These are phyloP conservation scores for Holothuria scabra DNA, from an alignment of 53 echinoderm and acorn worm genomes.

Conservation along the genomic window DNA sequence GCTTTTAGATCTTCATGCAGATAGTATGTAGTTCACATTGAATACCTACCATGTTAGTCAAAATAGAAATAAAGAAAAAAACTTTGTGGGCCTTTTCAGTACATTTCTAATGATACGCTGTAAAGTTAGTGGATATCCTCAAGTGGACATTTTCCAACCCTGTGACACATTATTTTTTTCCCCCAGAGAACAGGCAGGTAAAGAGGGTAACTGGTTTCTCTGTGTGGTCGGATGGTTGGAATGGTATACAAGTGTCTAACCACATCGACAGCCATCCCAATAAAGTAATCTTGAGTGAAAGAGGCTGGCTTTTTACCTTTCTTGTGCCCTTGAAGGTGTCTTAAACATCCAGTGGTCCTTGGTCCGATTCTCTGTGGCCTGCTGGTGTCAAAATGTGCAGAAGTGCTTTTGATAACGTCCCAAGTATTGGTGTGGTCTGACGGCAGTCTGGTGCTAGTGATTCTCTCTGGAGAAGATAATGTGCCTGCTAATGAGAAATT, in stretches of 20 bases:
- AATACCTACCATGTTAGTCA: neutral
- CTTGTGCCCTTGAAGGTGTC: conserved; percentile 19
- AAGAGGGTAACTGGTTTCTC: conserved; percentile 44
- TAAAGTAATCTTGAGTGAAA: conserved; percentile 21
- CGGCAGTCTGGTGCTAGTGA: conserved; percentile 13
- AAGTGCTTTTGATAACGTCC: conserved; percentile 8
- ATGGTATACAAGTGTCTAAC: conserved; percentile 34
- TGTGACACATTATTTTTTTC: conserved; percentile 38
- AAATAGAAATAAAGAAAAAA: neutral
- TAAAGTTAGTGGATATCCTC: too few relatives aligned
- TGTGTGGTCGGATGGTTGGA: conserved; percentile 38
- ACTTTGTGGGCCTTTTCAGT: too few relatives aligned
- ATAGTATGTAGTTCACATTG: too few relatives aligned
- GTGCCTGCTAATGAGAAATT: neutral
- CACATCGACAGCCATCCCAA: conserved; percentile 9
- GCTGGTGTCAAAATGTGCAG: conserved; percentile 38
- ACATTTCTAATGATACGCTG: too few relatives aligned
- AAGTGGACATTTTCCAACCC: conserved; percentile 15
- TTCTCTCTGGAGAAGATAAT: conserved; percentile 31
- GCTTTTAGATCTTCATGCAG: too few relatives aligned
- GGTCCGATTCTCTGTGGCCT: conserved; percentile 16
- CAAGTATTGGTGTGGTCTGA: conserved; percentile 38
- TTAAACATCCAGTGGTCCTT: conserved; percentile 30
- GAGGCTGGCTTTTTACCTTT: conserved; percentile 41
- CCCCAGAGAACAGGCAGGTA: conserved; percentile 43